Percentiles rank a stretch among this genome's conserved stretches.
Conservation (phyloP, 2,113 vertebrate genomes). For the Petroica traversi region DNA sequence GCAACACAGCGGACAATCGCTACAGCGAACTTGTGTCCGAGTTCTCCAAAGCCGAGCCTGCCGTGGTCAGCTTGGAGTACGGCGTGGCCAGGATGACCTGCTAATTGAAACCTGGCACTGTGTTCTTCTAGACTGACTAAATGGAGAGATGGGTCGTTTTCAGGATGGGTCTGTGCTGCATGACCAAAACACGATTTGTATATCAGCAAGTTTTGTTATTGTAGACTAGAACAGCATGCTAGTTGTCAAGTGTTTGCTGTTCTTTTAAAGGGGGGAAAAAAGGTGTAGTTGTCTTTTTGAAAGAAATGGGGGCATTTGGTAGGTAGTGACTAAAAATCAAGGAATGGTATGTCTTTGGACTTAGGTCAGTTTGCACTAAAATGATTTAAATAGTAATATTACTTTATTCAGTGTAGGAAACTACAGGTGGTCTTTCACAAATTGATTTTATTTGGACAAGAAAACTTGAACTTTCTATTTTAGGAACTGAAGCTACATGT, state of each 20-base stretch:
- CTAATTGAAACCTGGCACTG: slow-evolving; percentile 49
- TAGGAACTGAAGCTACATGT: slow-evolving; percentile 25
- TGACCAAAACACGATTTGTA: slow-evolving; percentile 38
- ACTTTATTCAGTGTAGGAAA: slow-evolving; percentile 42
- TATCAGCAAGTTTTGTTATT: not conserved
- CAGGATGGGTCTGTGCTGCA: slow-evolving; percentile 11
- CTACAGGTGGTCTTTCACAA: slow-evolving; percentile 41
- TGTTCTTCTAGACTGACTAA: not conserved
- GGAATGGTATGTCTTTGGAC: not conserved
- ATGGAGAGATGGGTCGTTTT: not conserved
- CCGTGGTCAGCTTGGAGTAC: slow-evolving; percentile 90
- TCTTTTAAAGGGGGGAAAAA: not conserved
- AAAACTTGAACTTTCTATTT: slow-evolving; percentile 46
- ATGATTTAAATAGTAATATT: slow-evolving; percentile 17
- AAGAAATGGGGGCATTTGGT: slow-evolving; percentile 16
- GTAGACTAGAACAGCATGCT: slow-evolving; percentile 46
- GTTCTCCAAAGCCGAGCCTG: slow-evolving; percentile 86
- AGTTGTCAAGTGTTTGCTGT: slow-evolving; percentile 36
- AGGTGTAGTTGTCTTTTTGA: not conserved
- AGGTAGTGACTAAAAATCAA: slow-evolving; percentile 19
- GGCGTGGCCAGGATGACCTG: slow-evolving; percentile 96
- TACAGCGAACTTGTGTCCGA: slow-evolving; percentile 83
- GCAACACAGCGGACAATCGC: slow-evolving; percentile 87
- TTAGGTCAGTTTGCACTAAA: slow-evolving; percentile 53
- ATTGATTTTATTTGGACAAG: slow-evolving; percentile 28